Evolutionary conservation across 2,797 vertebrate genomes (phyloP), one percentile per base, ranked within the genome.

Genomic region (Caiman crocodilus): DNA sequence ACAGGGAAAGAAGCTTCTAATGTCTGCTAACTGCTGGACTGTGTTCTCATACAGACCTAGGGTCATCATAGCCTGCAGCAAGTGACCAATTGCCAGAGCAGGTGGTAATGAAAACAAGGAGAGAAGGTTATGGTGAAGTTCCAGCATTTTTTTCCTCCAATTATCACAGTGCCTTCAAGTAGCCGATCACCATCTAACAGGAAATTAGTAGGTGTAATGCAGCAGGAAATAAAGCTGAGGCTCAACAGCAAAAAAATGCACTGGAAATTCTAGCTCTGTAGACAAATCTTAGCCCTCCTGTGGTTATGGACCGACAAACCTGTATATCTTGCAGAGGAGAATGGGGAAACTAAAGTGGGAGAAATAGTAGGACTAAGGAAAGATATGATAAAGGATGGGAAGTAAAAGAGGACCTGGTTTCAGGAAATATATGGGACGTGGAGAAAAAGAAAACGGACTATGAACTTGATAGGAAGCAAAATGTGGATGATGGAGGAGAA

Each of bases 1-100:
- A 18, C 84, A 89, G 71, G 67, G 76, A 87, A 82, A 35, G 26
- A 88, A 23, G n/a, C 89, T 76, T 88, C 76, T 81, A 76, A 92
- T 82, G 28, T 82, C 79, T 91, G 32, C 61, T 87, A 81, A 89
- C 28, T 55, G 73, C 1, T 0, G 77, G 57, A 42, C 73, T 13
- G 2, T 82, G 17, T 13, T 82, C 90, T 93, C 76, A 32, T 25
- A 69, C 76, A 7, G 65, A 21, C 88, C 78, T 82, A 56, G 18
- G 42, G 61, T 88, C 85, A 84, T 87, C 30, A 67, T 0, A 58
- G 73, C 26, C 75, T 88, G 60, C 42, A 89, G 78, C 78, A 80
- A 6, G 28, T 12, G 30, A 30, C 57, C 30, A 28, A 32, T 59
- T 75, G 30, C 79, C 59, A 57, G 26, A 30, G 6, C 42, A 89